Evolutionary conservation across 2,797 vertebrate species (phyloP), one percentile per base, ranked within the genome.

Genomic region (Pipistrellus kuhlii): DNA sequence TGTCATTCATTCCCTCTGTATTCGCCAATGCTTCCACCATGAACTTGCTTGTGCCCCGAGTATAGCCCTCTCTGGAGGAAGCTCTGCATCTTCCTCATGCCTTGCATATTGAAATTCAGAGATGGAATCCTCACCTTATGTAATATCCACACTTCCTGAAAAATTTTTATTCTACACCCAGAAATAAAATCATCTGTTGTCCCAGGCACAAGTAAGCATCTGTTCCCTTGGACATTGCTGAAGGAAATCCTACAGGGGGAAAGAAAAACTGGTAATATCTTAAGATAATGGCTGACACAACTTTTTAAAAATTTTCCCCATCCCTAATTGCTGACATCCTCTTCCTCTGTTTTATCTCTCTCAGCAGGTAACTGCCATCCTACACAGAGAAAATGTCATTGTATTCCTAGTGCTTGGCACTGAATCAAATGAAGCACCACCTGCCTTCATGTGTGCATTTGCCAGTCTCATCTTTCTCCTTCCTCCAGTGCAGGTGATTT

Each of bases 41-140:
- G 8, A 82, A 44, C 2, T 62, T 21, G 14, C 2, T 46, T n/a
- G 18, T 32, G 3, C 5, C 0, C 4, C 30, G 2, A 66, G 8
- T 8, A 10, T 7, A 51, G 17, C 1, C 5, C 15, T 59, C 25
- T 89, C 12, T 23, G 11, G 18, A 8, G 46, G 25, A 72, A 23
- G 2, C 0, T 23, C 46, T 18, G 48, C 46, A n/a, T 35, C 9
- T 2, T 73, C 8, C 15, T 0, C 2, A 13, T 4, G 8, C 6
- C 64, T 48, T 55, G 6, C 1, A 44, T 73, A 21, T 48, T 12
- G 76, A 23, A 76, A 41, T 76, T 20, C 20, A 84, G 41, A 30
- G 9, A 2, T 15, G 7, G 27, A 44, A 41, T 68, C 15, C 41
- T 57, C 7, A 18, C 13, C 11, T 30, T 82, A 30, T 10, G 66